phyloP scores from a whole-genome alignment of 2,888 invertebrate species.

The Drosophila trichaetosa region DNA sequence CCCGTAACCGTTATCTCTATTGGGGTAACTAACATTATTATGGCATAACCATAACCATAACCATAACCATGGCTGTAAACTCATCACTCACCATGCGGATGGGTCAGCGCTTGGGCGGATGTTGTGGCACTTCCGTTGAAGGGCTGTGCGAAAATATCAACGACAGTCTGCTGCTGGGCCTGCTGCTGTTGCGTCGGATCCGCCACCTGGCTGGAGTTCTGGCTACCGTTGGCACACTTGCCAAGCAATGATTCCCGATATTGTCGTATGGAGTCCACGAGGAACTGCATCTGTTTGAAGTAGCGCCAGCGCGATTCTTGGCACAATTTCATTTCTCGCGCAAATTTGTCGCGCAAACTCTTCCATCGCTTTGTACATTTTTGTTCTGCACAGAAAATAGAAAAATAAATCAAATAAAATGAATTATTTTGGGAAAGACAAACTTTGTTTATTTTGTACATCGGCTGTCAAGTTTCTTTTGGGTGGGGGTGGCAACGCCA shows the following conservation, averaged over 20 bases:
- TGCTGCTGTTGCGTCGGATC: constrained; percentile 82
- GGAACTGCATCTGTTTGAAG: constrained; percentile 83
- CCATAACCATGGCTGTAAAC: background rate
- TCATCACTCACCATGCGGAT: constrained; percentile 78
- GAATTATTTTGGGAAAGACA: background rate
- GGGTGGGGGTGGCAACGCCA: constrained; percentile 59
- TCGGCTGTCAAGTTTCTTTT: constrained; percentile 9
- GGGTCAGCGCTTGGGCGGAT: constrained; percentile 81
- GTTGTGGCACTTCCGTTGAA: constrained; percentile 81
- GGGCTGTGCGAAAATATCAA: constrained; percentile 82
- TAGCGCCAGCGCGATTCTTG: constrained; percentile 83
- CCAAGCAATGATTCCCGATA: constrained; percentile 82
- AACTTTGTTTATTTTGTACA: constrained; percentile 20
- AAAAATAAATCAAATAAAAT: background rate
- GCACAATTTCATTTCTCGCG: constrained; percentile 83
- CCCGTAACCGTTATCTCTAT: constrained; percentile 82
- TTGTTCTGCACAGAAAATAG: constrained; percentile 69
- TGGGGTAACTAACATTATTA: constrained; percentile 13
- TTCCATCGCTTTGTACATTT: constrained; percentile 84
- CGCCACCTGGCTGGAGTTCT: constrained; percentile 77
- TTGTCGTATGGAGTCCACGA: constrained; percentile 82
- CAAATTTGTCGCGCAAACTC: constrained; percentile 82
- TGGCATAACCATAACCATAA: constrained; percentile 1
- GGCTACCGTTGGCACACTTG: constrained; percentile 76
- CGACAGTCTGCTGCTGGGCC: constrained; percentile 81